Evolutionary conservation across 2,797 vertebrate species (phyloP).

Genomic region (Apogon talboti): DNA sequence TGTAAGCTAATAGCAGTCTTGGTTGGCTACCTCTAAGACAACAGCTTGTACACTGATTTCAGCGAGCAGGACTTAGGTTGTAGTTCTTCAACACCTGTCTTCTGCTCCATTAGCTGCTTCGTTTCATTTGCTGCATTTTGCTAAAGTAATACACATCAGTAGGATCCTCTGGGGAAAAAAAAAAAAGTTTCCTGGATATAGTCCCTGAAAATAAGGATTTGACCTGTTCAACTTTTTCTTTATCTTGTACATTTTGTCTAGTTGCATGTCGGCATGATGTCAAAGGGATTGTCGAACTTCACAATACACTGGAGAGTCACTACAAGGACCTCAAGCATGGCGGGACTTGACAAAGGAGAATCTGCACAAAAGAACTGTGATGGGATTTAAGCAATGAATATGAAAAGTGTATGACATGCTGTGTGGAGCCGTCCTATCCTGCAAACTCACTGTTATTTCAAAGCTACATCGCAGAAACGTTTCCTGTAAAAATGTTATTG

Average conservation of each 20-base stretch:
- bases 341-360: not conserved
- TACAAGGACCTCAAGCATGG: not conserved
- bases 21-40: too few species aligned
- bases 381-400: constrained; percentile 16
- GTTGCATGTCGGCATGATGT: not conserved
- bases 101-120: too few species aligned
- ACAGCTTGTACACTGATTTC: too few species aligned
- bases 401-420: constrained; percentile 41
- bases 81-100: too few species aligned
- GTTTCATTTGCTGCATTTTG: too few species aligned
- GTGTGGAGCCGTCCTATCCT: constrained; percentile 6
- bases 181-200: too few species aligned
- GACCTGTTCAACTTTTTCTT: not conserved
- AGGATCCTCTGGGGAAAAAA: too few species aligned
- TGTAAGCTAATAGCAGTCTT: too few species aligned
- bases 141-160: too few species aligned
- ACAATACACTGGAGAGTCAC: not conserved
- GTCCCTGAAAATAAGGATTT: not conserved
- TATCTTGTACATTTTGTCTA: not conserved
- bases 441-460: constrained; percentile 20
- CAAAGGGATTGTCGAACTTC: constrained; percentile 3
- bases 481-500: constrained; percentile 13
- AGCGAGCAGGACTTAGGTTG: too few species aligned
- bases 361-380: not conserved
- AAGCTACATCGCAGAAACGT: not conserved